Conservation (phyloP, 2,797 vertebrate genomes). For the Myotis pilosus region DNA sequence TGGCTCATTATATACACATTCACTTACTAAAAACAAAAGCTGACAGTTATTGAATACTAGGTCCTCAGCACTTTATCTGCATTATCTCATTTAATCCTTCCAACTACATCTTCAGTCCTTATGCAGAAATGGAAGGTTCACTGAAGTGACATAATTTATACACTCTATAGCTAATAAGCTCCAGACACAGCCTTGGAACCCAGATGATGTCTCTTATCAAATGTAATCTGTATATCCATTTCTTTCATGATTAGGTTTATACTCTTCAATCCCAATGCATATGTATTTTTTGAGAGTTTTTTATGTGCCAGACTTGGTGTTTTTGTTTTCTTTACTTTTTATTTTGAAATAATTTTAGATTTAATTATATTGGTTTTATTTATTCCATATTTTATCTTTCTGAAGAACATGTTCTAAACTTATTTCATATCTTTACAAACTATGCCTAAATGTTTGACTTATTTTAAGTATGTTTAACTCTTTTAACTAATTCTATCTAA, state of each 20-base stretch:
- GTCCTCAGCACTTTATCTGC: not conserved
- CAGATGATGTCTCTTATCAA: not conserved
- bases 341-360: conserved; percentile 8
- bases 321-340: not conserved
- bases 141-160: not conserved
- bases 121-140: not conserved
- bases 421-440: conserved; percentile 32
- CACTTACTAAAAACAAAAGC: not conserved
- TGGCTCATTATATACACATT: not conserved
- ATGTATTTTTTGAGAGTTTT: not conserved
- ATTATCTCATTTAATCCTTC: conserved; percentile 8
- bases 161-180: not conserved
- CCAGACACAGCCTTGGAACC: not conserved
- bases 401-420: not conserved
- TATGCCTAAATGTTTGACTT: not conserved
- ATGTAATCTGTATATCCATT: not conserved
- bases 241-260: not conserved
- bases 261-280: not conserved
- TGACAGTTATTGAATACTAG: not conserved
- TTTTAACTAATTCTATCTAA: not conserved
- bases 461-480: not conserved
- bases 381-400: conserved; percentile 25
- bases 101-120: not conserved
- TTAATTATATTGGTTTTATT: not conserved
- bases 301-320: not conserved